Evolutionary conservation across 1,140 invertebrate genomes (phyloP), one percentile per base, ranked within the genome.

Genomic region (Scylla paramamosain): DNA sequence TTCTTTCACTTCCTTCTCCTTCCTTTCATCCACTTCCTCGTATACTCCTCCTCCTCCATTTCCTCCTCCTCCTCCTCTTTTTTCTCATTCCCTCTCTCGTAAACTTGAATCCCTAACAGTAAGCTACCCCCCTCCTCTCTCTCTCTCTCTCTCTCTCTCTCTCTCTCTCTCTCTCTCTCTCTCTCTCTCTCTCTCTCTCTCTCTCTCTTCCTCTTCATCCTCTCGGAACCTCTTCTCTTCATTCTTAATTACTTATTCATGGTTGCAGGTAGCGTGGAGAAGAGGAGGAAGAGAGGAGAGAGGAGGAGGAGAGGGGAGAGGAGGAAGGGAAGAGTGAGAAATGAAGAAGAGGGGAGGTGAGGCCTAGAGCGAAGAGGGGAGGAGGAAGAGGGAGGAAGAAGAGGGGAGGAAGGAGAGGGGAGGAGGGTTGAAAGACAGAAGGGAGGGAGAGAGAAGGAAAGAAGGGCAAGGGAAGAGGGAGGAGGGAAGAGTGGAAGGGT

Each of bases 81-180:
- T 7, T n/a, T 8, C 52, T 59, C 10, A 59, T 20, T 59, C 52
- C 52, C 16, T 59, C 16, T 59, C 52, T 59, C 52, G 52, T 59
- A 59, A 59, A 59, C 12, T 59, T 59, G 52, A 59, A 59, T 59
- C 52, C 52, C 52, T 59, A 20, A 59, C 52, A 59, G 12, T 59
- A 59, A 8, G 29, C 87, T 88, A n/a, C 31, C 86, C 31, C 67
- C 20, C 67, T 77, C 67, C 67, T n/a, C 67, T 77, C 67, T 67
- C 59, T 67, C 59, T 67, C 59, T 67, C 59, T 67, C 59, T 67
- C 20, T 67, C 59, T 67, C 59, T 8, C 86, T 88, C 87, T 88
- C 87, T 88, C 87, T 88, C 67, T 77, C 67, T 77, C 67, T n/a
- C 67, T 77, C 67, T 77, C 67, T 77, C 67, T 77, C 67, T 77